Evolutionary conservation across 1,140 invertebrate genomes (phyloP).

Genomic region (Zeugodacus cucurbitae): DNA sequence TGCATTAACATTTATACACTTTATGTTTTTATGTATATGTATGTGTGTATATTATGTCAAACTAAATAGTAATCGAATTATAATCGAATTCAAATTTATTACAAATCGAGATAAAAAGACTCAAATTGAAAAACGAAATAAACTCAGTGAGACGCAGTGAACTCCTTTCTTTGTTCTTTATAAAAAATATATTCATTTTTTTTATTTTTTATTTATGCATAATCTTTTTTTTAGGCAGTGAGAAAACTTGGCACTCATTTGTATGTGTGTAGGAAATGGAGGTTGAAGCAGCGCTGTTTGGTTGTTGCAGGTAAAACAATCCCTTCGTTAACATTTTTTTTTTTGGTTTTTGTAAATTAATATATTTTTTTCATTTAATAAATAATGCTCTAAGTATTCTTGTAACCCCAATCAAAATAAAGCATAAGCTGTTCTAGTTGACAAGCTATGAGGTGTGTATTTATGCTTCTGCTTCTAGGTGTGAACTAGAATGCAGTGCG

Average conservation of each 20-base stretch:
- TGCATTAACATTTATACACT: background rate
- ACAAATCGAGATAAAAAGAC: constrained; percentile 52
- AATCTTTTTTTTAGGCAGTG: background rate
- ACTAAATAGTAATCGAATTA: constrained; percentile 40
- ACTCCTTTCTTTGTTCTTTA: constrained; percentile 24
- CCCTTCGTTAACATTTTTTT: background rate
- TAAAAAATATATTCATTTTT: background rate
- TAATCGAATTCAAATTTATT: constrained; percentile 39
- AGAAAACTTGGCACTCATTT: constrained; percentile 36
- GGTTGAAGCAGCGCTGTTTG: constrained; percentile 53
- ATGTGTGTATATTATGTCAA: constrained; percentile 2
- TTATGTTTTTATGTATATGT: background rate
- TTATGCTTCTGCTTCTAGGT: background rate
- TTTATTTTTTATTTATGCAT: background rate
- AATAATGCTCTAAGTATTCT: background rate
- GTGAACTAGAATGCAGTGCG: background rate
- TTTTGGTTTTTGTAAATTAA: background rate
- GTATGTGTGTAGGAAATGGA: constrained; percentile 48
- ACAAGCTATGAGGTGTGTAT: background rate
- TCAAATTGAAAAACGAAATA: constrained; percentile 49
- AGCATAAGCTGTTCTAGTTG: background rate
- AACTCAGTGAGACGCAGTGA: constrained; percentile 38
- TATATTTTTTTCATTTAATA: background rate
- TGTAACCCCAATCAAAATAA: background rate
- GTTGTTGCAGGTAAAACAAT: constrained; percentile 61